Percentiles rank a stretch among this genome's conserved stretches.
Evolutionary conservation across 2,797 vertebrate genomes (phyloP).

Genomic region (Scyliorhinus canicula): DNA sequence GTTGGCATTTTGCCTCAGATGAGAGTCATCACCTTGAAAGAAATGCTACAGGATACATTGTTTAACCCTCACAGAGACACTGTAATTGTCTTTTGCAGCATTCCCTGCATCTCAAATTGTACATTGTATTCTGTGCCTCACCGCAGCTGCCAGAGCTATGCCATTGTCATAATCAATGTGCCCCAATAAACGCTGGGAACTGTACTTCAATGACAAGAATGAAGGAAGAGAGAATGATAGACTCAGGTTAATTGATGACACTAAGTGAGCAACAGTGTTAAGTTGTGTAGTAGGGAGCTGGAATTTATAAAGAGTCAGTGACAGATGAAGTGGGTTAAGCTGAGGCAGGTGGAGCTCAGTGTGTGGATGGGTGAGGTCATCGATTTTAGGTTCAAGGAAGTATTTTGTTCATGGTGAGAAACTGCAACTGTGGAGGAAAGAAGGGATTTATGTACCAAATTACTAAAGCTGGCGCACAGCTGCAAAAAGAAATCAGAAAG

Average conservation of each 20-base stretch:
- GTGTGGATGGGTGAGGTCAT: no score
- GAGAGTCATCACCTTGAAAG: neutral
- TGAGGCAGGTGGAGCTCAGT: neutral
- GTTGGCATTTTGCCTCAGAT: no score
- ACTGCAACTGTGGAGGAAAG: neutral
- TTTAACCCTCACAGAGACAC: neutral
- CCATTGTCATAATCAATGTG: no score
- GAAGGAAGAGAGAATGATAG: no score
- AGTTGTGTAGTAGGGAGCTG: neutral
- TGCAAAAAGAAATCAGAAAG: neutral
- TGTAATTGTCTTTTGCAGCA: neutral
- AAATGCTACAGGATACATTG: neutral
- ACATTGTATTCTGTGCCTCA: neutral
- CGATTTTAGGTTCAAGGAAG: no score
- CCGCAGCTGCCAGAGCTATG: neutral
- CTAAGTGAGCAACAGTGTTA: neutral
- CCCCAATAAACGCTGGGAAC: no score
- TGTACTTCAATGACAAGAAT: no score
- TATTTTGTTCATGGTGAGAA: neutral
- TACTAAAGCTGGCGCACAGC: neutral
- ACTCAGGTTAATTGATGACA: neutral
- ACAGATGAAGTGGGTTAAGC: neutral
- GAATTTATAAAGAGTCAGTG: neutral
- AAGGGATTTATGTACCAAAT: neutral
- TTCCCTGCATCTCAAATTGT: neutral